Base-by-base conservation (phyloP, 2,888 invertebrate genomes). In the Philaethria dido region DNA sequence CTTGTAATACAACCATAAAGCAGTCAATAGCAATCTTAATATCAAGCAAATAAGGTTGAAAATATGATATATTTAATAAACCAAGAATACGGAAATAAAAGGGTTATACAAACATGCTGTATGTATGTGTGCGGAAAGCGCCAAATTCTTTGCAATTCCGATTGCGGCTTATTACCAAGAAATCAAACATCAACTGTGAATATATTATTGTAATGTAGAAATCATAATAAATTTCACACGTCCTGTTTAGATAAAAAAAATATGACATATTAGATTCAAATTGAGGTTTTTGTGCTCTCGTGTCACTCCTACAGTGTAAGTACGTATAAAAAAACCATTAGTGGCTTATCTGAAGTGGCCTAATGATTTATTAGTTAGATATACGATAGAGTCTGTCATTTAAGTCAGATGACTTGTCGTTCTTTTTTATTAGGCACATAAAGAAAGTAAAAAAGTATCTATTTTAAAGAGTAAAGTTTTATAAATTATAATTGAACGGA, bases 361-460 rank as follows among this genome's bases (percentile, higher is more conserved):
- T 61, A 66, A 66, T 66, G 59, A 66, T 64, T 69, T 67, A 66
- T 66, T 52, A 18, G 25, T 29, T 20, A 62, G 62, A 69, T 69
- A 66, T 66, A 50, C 48, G 66, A 61, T 62, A 20, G 48, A 57
- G 45, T 68, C 61, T 67, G 66, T 69, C 66, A 68, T 61, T 70
- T 63, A 54, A 18, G 54, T 66, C 29, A 50, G 11, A 25, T 14
- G 20, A n/a, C 13, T 29, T 50, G 6, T 48, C 22, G 39, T 2
- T 42, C 13, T 13, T 25, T 45, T 67, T 25, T 48, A 42, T 57
- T 57, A 57, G 29, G 9, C 36, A 20, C n/a, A 55, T 22, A 39
- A n/a, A n/a, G n/a, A n/a, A n/a, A n/a, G n/a, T n/a, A n/a, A n/a
- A n/a, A n/a, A n/a, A n/a, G n/a, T n/a, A n/a, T n/a, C n/a, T n/a